Percentiles rank a stretch among this genome's conserved stretches.
Evolutionary conservation across 1,140 invertebrate species (phyloP).

Genomic region (Spodoptera frugiperda): DNA sequence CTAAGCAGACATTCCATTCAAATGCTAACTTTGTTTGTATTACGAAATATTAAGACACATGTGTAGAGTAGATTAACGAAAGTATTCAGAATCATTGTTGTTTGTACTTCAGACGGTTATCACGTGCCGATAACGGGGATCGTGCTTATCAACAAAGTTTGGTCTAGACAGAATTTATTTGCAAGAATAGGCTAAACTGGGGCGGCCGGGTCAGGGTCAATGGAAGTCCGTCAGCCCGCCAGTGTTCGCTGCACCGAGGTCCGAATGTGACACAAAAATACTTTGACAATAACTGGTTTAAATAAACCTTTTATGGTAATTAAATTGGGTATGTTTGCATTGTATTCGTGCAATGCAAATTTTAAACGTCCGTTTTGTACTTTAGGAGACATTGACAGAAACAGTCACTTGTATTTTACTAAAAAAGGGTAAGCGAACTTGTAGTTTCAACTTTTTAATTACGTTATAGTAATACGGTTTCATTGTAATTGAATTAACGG

Average conservation of each 20-base stretch:
- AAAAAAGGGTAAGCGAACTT: too few species aligned
- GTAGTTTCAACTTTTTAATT: too few species aligned
- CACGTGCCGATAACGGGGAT: conserved; percentile 34
- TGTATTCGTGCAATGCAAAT: too few species aligned
- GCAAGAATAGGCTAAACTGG: conserved; percentile 37
- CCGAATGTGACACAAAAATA: conserved; percentile 31
- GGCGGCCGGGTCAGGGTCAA: conserved; percentile 38
- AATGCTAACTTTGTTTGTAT: conserved; percentile 19
- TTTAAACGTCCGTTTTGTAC: too few species aligned
- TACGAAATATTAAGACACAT: conserved; percentile 21
- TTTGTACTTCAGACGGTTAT: conserved; percentile 21
- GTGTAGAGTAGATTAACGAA: neutral
- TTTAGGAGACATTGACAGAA: too few species aligned
- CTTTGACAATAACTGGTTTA: conserved; percentile 14
- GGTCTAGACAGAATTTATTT: conserved; percentile 40
- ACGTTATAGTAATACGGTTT: too few species aligned
- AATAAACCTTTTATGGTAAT: neutral
- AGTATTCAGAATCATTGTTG: conserved; percentile 30
- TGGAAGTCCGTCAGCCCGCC: conserved; percentile 14
- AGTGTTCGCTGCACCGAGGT: neutral
- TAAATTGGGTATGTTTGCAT: too few species aligned
- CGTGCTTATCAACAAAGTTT: conserved; percentile 37
- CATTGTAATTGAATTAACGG: too few species aligned
- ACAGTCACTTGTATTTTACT: too few species aligned
- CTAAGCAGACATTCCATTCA: conserved; percentile 19